Evolutionary conservation across 2,888 invertebrate species (phyloP), one percentile per base, ranked within the genome.

Genomic region (Piscicola geometra): DNA sequence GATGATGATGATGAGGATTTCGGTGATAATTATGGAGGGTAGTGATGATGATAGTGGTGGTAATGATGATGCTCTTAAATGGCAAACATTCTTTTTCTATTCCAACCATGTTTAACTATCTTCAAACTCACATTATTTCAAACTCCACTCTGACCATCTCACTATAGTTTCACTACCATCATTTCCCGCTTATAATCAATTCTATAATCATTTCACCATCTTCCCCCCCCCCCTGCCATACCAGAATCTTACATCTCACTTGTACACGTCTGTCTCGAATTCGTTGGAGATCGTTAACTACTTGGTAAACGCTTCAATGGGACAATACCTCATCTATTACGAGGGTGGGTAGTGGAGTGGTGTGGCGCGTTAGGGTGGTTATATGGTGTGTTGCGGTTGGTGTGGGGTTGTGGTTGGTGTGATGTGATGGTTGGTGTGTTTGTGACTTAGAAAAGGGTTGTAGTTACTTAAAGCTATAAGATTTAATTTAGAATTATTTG

Each of bases 291-390:
- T 80, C 32, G 75, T 78, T 64, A 78, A 76, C 64, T 76, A 76
- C n/a, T 75, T 76, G 47, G 76, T 76, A 9, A 74, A 76, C 25
- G 33, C 32, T 3, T 64, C 66, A 28, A 64, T 71, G 36, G 79
- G 78, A n/a, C 76, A 78, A 35, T 80, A 78, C 56, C 72, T 80
- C n/a, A 60, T 79, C 36, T 72, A 79, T 35, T 80, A 78, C 66
- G 76, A 80, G 77, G 80, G 80, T 80, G 30, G 32, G 75, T 35
- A 32, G 25, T 18, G 35, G 2, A n/a, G n/a, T n/a, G n/a, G n/a
- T n/a, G n/a, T n/a, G n/a, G n/a, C n/a, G n/a, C n/a, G n/a, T n/a
- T n/a, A n/a, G n/a, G n/a, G n/a, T n/a, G n/a, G n/a, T n/a, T n/a
- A n/a, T n/a, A n/a, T n/a, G n/a, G n/a, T n/a, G n/a, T n/a, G n/a